A percentile compares a stretch with the other conserved stretches of the same genome.
phyloP scores from a whole-genome alignment of 53 echinoderm and acorn worm species.

The Stichopus horrens region DNA sequence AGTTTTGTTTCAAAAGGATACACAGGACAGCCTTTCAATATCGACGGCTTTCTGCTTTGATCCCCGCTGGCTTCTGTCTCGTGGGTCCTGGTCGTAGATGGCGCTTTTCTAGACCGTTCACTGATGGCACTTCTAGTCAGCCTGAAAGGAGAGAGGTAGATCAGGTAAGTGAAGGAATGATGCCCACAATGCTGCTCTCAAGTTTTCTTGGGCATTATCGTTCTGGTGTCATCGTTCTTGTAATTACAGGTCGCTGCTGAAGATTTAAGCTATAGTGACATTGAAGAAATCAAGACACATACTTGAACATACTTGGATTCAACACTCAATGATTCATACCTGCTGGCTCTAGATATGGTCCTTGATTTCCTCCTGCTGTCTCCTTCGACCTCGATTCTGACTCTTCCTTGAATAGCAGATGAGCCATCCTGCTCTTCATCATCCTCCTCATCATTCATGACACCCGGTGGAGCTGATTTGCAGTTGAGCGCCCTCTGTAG shows the following conservation, averaged over 20 bases:
- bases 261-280: too few species aligned
- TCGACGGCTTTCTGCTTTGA: slow-evolving; percentile 59
- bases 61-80: slow-evolving; percentile 67
- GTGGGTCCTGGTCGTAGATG: slow-evolving; percentile 26
- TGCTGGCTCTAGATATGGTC: slow-evolving; percentile 44
- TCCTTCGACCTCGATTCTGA: slow-evolving; percentile 34
- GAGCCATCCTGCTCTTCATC: neutral
- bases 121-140: slow-evolving; percentile 55
- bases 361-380: slow-evolving; percentile 33
- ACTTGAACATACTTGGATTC: too few species aligned
- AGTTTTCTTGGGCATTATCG: too few species aligned
- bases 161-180: neutral
- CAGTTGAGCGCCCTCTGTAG: slow-evolving; percentile 18
- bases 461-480: slow-evolving; percentile 35
- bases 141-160: neutral
- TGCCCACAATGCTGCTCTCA: too few species aligned
- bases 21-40: slow-evolving; percentile 83
- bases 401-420: neutral
- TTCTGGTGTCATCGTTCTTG: too few species aligned
- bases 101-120: slow-evolving; percentile 47
- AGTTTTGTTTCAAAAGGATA: slow-evolving; percentile 69
- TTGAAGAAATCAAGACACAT: too few species aligned
- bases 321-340: slow-evolving; percentile 8
- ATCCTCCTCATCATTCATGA: neutral
- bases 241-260: too few species aligned